Evolutionary conservation across 2,113 vertebrate genomes (phyloP), one percentile per base, ranked within the genome.

Genomic region (Phoenicopterus ruber): DNA sequence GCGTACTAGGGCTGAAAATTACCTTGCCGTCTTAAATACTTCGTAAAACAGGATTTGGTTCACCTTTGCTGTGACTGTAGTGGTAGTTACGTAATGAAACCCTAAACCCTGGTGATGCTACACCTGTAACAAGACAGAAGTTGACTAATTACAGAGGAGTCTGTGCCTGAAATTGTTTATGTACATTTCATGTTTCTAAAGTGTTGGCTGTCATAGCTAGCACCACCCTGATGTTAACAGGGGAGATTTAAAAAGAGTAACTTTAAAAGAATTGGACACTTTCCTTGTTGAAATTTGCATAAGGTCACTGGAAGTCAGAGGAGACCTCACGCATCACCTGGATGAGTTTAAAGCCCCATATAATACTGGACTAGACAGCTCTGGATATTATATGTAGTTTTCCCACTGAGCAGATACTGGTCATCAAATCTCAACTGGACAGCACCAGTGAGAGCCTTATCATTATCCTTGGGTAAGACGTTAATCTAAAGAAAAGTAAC

Each of bases 21-120:
- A 46, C 36, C 74, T 62, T 55, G 20, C 47, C 29, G 21, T 67
- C 55, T 54, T 88, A 73, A 85, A 76, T 90, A 26, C 50, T 77
- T 32, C 24, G 87, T 89, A 63, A 97, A 94, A 62, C 84, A 93
- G 95, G 92, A 81, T 93, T 97, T 93, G 82, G 46, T 74, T 96
- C 52, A 55, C 71, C 76, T 87, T 54, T 76, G 86, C 73, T 61
- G 8, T 94, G 94, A 84, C 65, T 93, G 59, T 82, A 70, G 72
- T 80, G 89, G 88, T 34, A 88, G 82, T 97, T 97, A 93, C 55
- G 82, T 96, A 94, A 96, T 85, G 88, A 92, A 94, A 91, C 89
- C 74, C 78, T 94, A 89, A 94, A 93, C 84, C 86, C 62, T 54
- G 21, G 52, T 70, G 90, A 85, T 94, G 81, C 84, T 95, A 57